These are phyloP conservation scores for Fulmarus glacialis DNA, from an alignment of 2,113 vertebrate genomes.

Conservation along the genomic window DNA sequence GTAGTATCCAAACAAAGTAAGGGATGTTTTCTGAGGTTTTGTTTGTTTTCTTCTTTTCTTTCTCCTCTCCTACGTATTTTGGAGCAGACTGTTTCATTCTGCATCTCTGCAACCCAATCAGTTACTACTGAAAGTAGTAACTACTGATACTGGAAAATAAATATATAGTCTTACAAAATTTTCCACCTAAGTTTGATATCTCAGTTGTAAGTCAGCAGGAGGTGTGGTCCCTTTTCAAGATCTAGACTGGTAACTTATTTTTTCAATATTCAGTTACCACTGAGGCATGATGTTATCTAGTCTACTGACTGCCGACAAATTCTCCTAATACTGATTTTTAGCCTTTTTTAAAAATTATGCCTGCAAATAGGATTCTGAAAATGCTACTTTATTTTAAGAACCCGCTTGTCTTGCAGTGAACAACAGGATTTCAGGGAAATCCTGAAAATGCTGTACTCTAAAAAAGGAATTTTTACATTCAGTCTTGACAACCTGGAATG, in stretches of 20 bases:
- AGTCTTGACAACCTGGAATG: background rate
- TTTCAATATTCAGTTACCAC: background rate
- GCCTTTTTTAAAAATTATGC: background rate
- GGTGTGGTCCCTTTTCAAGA: background rate
- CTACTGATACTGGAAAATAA: background rate
- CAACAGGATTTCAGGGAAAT: background rate
- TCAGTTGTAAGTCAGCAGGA: background rate
- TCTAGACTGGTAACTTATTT: background rate
- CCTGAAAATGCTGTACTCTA: background rate
- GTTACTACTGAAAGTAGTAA: background rate
- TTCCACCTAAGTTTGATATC: background rate
- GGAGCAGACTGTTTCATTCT: background rate
- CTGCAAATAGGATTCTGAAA: background rate
- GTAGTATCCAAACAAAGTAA: background rate
- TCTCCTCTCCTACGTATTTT: background rate
- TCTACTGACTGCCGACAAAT: background rate
- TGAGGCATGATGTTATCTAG: background rate
- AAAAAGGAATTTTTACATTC: background rate
- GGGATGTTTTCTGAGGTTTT: background rate
- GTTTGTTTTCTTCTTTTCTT: background rate
- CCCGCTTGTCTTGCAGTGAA: background rate
- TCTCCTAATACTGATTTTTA: background rate
- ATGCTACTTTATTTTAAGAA: background rate
- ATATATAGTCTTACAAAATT: background rate
- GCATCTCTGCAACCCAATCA: background rate